These are phyloP conservation scores for Manduca sexta DNA, from an alignment of 1,140 invertebrate species.

Conservation along the genomic window DNA sequence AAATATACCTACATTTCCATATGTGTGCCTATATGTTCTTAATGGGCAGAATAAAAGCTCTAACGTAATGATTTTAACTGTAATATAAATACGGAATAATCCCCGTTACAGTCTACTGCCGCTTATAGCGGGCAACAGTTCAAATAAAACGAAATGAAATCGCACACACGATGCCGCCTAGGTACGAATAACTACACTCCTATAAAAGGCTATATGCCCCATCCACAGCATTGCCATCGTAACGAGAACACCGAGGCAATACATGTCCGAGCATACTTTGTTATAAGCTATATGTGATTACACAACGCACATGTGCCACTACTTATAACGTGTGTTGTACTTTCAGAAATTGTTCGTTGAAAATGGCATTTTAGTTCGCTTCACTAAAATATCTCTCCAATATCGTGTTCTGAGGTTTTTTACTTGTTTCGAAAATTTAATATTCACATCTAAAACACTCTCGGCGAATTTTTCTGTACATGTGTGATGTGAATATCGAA, in stretches of 20 bases:
- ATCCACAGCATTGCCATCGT: slow-evolving; percentile 9
- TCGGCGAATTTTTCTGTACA: no score
- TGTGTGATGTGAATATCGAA: no score
- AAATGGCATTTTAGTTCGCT: neutral
- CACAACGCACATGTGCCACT: neutral
- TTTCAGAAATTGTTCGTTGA: neutral
- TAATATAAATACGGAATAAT: slow-evolving; percentile 8
- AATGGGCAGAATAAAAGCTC: neutral
- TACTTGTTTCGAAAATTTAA: no score
- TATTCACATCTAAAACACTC: no score
- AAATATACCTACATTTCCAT: no score
- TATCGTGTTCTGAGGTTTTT: no score
- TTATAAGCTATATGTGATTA: slow-evolving; percentile 6
- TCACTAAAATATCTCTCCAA: no score
- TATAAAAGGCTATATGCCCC: slow-evolving; percentile 11
- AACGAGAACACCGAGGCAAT: slow-evolving; percentile 14
- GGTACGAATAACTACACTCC: slow-evolving; percentile 2
- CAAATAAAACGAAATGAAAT: slow-evolving; percentile 38
- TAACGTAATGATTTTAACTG: neutral
- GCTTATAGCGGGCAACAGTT: slow-evolving; percentile 14
- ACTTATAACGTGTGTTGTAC: neutral
- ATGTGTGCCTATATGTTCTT: no score
- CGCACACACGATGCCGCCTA: slow-evolving; percentile 18
- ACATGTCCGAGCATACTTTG: slow-evolving; percentile 15
- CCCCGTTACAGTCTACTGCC: slow-evolving; percentile 23